Percentiles rank a stretch among this genome's conserved stretches.
These are phyloP conservation scores for Sitobion miscanthi DNA, from an alignment of 1,140 invertebrate species.

Conservation along the genomic window DNA sequence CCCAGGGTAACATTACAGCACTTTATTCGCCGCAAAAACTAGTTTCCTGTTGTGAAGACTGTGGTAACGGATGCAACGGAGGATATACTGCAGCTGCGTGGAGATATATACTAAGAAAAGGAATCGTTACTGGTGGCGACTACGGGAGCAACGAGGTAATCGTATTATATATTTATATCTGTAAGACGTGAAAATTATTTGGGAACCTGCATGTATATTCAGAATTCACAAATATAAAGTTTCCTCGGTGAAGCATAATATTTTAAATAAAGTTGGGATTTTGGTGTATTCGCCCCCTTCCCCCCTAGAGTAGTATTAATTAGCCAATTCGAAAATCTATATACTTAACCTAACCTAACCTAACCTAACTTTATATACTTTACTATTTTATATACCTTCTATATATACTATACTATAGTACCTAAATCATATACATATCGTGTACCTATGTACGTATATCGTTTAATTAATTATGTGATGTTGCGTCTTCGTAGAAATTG, in stretches of 20 bases:
- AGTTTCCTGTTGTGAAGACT: conserved; percentile 70
- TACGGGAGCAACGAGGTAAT: conserved; percentile 65
- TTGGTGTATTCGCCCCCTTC: background rate
- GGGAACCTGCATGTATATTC: too few species aligned
- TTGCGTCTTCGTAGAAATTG: too few species aligned
- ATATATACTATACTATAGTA: too few species aligned
- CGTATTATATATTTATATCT: too few species aligned
- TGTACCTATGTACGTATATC: too few species aligned
- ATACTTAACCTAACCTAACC: too few species aligned
- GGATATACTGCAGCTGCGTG: conserved; percentile 70
- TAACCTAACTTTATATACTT: too few species aligned
- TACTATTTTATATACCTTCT: too few species aligned
- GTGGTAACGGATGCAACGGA: conserved; percentile 73
- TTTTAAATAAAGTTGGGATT: background rate
- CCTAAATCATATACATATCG: too few species aligned
- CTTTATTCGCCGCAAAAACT: conserved; percentile 71
- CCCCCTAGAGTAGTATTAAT: too few species aligned
- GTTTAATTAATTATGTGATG: too few species aligned
- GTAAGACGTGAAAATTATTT: background rate
- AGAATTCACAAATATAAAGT: background rate
- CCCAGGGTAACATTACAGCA: conserved; percentile 65
- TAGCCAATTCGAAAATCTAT: too few species aligned
- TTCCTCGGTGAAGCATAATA: background rate
- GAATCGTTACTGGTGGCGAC: conserved; percentile 71
- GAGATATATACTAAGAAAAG: conserved; percentile 66